phyloP scores from a whole-genome alignment of 2,113 vertebrate genomes.

The Eulemur macaco region DNA sequence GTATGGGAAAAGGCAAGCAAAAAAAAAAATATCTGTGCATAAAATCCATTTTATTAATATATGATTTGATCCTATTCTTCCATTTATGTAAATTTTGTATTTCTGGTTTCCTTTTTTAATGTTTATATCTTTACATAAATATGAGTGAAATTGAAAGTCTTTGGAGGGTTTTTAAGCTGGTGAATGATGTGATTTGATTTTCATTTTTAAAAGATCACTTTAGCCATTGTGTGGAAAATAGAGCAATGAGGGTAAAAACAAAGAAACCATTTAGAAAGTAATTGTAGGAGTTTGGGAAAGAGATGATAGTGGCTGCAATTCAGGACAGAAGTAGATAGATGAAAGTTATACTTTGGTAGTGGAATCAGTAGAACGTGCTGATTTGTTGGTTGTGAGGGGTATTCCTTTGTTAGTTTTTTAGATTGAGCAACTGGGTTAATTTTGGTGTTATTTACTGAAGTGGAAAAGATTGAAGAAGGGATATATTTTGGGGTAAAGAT shows the following conservation, averaged over 20 bases:
- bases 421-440: neutral
- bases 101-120: neutral
- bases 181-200: neutral
- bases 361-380: neutral
- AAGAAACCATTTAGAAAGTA: neutral
- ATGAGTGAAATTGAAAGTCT: neutral
- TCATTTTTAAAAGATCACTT: neutral
- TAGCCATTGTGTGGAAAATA: neutral
- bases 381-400: neutral
- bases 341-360: neutral
- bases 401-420: neutral
- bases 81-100: neutral
- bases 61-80: neutral
- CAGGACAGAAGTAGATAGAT: neutral
- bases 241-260: neutral
- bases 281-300: neutral
- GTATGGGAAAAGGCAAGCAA: neutral
- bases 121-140: neutral
- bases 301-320: neutral
- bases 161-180: neutral
- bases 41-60: neutral
- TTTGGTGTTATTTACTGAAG: neutral
- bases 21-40: neutral
- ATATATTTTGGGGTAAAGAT: neutral
- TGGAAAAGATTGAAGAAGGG: neutral